A percentile compares a stretch with the other conserved stretches of the same genome.
These are phyloP conservation scores for Palythoa grandis DNA, from an alignment of 92 coral and sea anemone species.

Conservation along the genomic window DNA sequence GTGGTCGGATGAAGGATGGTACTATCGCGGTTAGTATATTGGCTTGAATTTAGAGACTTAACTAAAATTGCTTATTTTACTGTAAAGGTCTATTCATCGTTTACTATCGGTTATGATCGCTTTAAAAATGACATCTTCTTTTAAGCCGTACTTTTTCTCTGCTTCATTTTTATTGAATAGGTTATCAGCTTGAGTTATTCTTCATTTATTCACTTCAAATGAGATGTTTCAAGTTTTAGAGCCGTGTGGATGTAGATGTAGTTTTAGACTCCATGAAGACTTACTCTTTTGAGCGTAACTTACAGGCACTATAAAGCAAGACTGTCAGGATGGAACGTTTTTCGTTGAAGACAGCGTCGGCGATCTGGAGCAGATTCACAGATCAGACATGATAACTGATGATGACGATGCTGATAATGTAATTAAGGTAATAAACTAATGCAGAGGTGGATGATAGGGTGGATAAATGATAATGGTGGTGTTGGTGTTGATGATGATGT, in stretches of 20 bases:
- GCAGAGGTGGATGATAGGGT: background rate
- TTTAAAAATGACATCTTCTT: too few species aligned
- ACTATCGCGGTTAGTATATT: constrained; percentile 80
- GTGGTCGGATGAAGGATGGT: constrained; percentile 99
- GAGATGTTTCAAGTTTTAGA: too few species aligned
- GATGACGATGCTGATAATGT: constrained; percentile 93
- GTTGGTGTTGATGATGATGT: background rate
- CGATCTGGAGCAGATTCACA: constrained; percentile 88
- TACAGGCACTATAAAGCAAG: constrained; percentile 87
- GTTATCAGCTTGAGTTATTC: too few species aligned
- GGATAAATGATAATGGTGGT: background rate
- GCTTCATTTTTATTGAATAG: too few species aligned
- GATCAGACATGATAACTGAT: constrained; percentile 91
- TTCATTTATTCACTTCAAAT: too few species aligned
- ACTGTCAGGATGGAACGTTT: constrained; percentile 81
- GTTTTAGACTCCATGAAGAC: background rate
- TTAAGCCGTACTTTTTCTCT: too few species aligned
- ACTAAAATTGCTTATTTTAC: background rate
- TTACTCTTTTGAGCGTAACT: background rate
- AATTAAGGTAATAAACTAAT: constrained; percentile 53
- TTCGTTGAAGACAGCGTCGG: constrained; percentile 97
- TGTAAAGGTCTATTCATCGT: background rate
- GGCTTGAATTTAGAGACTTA: background rate
- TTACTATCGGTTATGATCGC: too few species aligned
- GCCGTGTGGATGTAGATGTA: background rate